phyloP scores from a whole-genome alignment of 2,888 invertebrate species.

The Hirtodrosophila alboralis region DNA sequence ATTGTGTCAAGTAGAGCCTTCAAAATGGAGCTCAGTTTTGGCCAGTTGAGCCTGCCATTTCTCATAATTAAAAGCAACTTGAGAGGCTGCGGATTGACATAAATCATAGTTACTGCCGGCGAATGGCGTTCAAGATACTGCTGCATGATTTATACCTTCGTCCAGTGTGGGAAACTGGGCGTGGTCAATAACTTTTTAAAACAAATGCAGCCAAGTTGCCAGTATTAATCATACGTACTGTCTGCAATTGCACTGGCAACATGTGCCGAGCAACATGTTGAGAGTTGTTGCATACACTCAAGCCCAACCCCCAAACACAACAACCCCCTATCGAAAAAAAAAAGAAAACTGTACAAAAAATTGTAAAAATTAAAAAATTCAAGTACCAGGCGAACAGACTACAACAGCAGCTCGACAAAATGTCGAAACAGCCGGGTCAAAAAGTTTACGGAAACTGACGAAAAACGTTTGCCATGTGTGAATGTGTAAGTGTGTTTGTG shows the following conservation, averaged over 20 bases:
- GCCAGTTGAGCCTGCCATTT: slow-evolving; percentile 34
- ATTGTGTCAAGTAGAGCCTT: slow-evolving; percentile 62
- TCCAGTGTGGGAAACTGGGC: slow-evolving; percentile 1
- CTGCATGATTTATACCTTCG: slow-evolving; percentile 34
- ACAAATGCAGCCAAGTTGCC: slow-evolving; percentile 16
- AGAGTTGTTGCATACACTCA: not conserved
- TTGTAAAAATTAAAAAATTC: slow-evolving; percentile 54
- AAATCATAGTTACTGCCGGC: slow-evolving; percentile 49
- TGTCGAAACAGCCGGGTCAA: slow-evolving; percentile 17
- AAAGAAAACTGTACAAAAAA: slow-evolving; percentile 17
- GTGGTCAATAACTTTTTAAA: slow-evolving; percentile 42
- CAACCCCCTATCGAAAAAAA: not conserved
- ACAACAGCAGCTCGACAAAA: slow-evolving; percentile 36
- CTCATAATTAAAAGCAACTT: slow-evolving; percentile 67
- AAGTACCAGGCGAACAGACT: slow-evolving; percentile 54
- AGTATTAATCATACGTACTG: slow-evolving; percentile 39
- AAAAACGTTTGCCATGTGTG: slow-evolving; percentile 35
- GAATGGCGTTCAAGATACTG: slow-evolving; percentile 45
- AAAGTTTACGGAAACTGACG: slow-evolving; percentile 37
- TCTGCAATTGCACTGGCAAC: slow-evolving; percentile 9
- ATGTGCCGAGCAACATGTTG: slow-evolving; percentile 19
- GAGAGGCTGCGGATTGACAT: slow-evolving; percentile 58
- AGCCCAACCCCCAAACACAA: not conserved
- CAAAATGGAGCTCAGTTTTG: slow-evolving; percentile 13
- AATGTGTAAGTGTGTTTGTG: slow-evolving; percentile 1